Evolutionary conservation across 2,888 invertebrate species (phyloP).

Genomic region (Scaptomyza parva): DNA sequence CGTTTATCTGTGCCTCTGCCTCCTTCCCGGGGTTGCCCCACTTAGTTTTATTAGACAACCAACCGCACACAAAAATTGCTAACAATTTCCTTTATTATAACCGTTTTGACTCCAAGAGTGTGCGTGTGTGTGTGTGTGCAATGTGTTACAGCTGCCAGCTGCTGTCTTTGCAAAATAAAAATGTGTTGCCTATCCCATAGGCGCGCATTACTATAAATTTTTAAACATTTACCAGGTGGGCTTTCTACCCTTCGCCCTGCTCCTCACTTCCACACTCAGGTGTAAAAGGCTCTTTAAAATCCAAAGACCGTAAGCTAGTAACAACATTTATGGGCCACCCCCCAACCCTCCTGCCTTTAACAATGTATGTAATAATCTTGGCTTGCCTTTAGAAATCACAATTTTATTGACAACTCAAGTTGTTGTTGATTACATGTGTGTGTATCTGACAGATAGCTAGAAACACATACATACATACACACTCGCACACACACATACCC

Average conservation of each 20-base stretch:
- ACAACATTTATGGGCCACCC: constrained; percentile 52
- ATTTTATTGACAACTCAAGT: constrained; percentile 82
- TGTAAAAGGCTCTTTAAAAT: constrained; percentile 64
- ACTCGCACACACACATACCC: constrained; percentile 57
- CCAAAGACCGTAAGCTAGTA: constrained; percentile 5
- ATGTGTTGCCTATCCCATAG: constrained; percentile 68
- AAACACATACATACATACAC: constrained; percentile 27
- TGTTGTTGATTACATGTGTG: constrained; percentile 76
- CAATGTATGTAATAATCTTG: constrained; percentile 62
- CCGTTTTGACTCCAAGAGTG: constrained; percentile 26
- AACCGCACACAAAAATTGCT: constrained; percentile 64
- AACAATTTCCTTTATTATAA: constrained; percentile 78
- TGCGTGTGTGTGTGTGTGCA: constrained; percentile 31
- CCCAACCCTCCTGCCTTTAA: constrained; percentile 15
- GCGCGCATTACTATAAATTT: constrained; percentile 72
- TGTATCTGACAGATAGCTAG: constrained; percentile 54
- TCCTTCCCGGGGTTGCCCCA: constrained; percentile 60
- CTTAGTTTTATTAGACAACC: constrained; percentile 78
- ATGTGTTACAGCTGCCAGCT: constrained; percentile 74
- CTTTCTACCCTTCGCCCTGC: not conserved
- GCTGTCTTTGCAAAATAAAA: constrained; percentile 44
- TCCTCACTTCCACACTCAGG: constrained; percentile 44
- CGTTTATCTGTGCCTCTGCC: constrained; percentile 68
- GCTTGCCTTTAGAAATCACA: constrained; percentile 74
- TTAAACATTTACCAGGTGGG: constrained; percentile 48